Base-by-base conservation (phyloP, 2,797 vertebrate species). In the Diplodus puntazzo region DNA sequence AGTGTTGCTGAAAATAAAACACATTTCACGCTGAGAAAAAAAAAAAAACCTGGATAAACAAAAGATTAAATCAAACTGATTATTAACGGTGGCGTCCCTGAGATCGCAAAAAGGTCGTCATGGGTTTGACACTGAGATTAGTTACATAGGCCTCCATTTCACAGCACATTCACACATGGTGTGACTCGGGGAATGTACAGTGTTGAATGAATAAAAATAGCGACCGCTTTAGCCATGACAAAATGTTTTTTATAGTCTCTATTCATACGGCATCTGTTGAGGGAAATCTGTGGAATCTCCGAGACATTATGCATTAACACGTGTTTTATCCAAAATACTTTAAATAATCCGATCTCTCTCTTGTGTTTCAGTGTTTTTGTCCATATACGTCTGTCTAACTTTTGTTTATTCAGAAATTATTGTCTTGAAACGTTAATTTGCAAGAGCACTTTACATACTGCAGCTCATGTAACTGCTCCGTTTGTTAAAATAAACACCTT, bases 191-290 rank as follows among this genome's bases (percentile, higher is more conserved):
- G 75, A 77, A 71, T 58, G 61, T 42, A 11, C 27, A 55, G 49
- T 60, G 9, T 3, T 42, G 66, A 48, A 42, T n/a, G 52, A 60
- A 43, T 67, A 54, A 34, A 72, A 81, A 78, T 68, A 67, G 57
- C 2, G 55, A 10, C 11, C 6, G 14, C 34, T 75, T 57, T 5
- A 65, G 20, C 75, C 46, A 1, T 65, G 64, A 65, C 66, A 27
- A 50, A 58, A 57, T 43, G 27, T 23, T 80, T 49, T 57, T 50
- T 49, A 60, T 53, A 20, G 64, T 30, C 10, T 57, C 23, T 1
- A 23, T 25, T 71, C 54, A 43, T 20, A 30, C 21, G 49, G 13
- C 42, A 64, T 34, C 39, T 23, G 27, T 69, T 57, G 25, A 1
- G 27, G 52, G 23, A 52, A 53, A 39, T 6, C 2, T 39, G 34